Evolutionary conservation across 2,797 vertebrate species (phyloP), one percentile per base, ranked within the genome.

Genomic region (Amazona finschi): DNA sequence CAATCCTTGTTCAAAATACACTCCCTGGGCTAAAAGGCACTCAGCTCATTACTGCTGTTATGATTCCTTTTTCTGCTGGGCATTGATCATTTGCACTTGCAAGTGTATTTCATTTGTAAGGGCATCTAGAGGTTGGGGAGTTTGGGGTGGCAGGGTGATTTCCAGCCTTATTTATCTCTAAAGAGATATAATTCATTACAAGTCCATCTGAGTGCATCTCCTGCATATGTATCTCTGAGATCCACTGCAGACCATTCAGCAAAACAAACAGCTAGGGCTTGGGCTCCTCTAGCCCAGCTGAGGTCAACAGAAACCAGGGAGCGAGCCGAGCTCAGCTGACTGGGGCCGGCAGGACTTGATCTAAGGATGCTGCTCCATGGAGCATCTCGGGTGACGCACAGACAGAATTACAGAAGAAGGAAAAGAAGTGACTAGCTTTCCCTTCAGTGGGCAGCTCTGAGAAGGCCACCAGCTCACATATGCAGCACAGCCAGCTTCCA

Each of bases 1-100:
- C 60, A 76, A 12, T 44, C 58, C 58, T 12, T 66, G 49, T 30
- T 79, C 60, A 55, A 85, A 93, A 88, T 27, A 27, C 33, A n/a
- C 38, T 69, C 52, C 49, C 67, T 72, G 36, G 46, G 52, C 64
- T 90, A 92, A 92, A 21, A 15, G 87, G 73, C 52, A 36, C 39
- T 53, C n/a, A 15, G 53, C 75, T 87, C 85, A 36, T 82, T 93
- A 85, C 22, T 77, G 50, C 49, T 47, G 9, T 24, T 25, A 28
- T 7, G 27, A 75, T 61, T 90, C 62, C 41, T 90, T 70, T 73
- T 90, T 80, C 87, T 92, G 77, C 57, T 91, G 50, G 77, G n/a
- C 79, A 62, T 73, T 80, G 87, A 94, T 85, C 67, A 65, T 55
- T 90, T 88, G 66, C 5, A 8, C 71, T 79, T 80, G 49, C 76